A percentile compares a stretch with the other conserved stretches of the same genome.
Evolutionary conservation across 1,140 invertebrate species (phyloP).

Genomic region (Ceratosolen fusciceps): DNA sequence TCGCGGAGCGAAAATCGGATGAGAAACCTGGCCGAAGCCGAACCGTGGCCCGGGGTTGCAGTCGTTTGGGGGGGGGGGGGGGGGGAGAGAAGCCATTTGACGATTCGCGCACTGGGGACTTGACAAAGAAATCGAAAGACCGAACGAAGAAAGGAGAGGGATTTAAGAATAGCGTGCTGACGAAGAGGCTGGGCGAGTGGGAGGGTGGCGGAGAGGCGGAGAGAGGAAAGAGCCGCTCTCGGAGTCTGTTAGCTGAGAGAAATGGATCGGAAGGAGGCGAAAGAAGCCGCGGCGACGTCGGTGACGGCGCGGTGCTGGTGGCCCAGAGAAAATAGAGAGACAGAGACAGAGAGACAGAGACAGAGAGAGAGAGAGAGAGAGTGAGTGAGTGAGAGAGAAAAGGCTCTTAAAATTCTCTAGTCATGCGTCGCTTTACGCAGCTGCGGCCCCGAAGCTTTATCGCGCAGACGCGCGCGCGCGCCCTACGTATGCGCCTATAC

Average conservation of each 20-base stretch:
- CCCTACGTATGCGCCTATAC: not conserved
- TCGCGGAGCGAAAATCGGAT: slow-evolving; percentile 44
- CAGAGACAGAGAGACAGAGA: not conserved
- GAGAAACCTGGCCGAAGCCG: slow-evolving; percentile 1
- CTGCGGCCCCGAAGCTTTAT: no score
- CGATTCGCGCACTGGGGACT: not conserved
- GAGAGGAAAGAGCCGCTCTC: not conserved
- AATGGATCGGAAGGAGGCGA: slow-evolving; percentile 36
- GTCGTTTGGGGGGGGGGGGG: no score
- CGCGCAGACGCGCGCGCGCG: no score
- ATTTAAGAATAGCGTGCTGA: not conserved
- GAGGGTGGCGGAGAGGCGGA: no score
- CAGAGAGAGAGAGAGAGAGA: not conserved
- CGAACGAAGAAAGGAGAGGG: slow-evolving; percentile 15
- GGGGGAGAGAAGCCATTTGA: slow-evolving; percentile 22
- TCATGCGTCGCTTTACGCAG: slow-evolving; percentile 23
- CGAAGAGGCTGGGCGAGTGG: not conserved
- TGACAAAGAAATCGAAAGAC: slow-evolving; percentile 48
- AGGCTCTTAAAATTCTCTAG: slow-evolving; percentile 40
- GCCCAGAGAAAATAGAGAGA: slow-evolving; percentile 1
- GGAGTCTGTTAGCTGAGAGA: slow-evolving; percentile 8
- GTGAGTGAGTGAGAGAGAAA: not conserved
- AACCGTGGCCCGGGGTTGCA: not conserved
- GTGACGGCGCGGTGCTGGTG: no score
- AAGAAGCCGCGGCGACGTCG: not conserved